Base-by-base conservation (phyloP, 2,113 vertebrate species). In the Gasterosteus aculeatus region DNA sequence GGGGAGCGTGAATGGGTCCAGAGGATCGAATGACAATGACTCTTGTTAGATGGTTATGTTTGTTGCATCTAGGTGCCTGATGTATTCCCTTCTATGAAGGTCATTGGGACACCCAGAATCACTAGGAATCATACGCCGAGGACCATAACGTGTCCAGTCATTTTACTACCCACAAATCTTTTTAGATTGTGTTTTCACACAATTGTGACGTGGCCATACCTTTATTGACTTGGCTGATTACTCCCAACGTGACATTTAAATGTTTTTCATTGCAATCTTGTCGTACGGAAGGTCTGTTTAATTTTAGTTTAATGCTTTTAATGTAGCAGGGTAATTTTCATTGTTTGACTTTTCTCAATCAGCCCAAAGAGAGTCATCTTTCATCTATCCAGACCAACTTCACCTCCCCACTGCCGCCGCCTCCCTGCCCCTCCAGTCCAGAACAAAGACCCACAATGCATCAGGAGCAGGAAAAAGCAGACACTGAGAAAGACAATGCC, bases 361-460 rank as follows among this genome's bases (percentile, higher is more conserved):
- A 41, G 29, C 47, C 51, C 41, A 7, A 39, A 16, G 77, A 83
- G 12, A 59, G 8, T 22, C 78, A 14, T 35, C 7, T 56, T 61
- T 31, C 59, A 39, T 19, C 71, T 4, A 2, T 53, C 22, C 69
- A 64, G 22, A 73, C n/a, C 67, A 80, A 80, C 75, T 92, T 92
- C 84, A 90, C 83, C 84, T 90, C 75, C 57, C 87, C 80, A 0
- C 76, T 89, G 47, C 86, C 82, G 4, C 88, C 88, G 0, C 54
- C 76, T 3, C 44, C 83, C 41, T 51, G 59, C n/a, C 76, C 81
- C 11, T 46, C 63, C 44, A 72, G 67, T 51, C 66, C 80, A n/a
- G 75, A 86, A 2, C 71, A 65, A 16, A 54, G 1, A 0, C 38
- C 81, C 29, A 31, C 64, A 8, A 39, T 39, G 42, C 81, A 82